Evolutionary conservation across 2,888 invertebrate species (phyloP).

Genomic region (Andricus quercusramuli): DNA sequence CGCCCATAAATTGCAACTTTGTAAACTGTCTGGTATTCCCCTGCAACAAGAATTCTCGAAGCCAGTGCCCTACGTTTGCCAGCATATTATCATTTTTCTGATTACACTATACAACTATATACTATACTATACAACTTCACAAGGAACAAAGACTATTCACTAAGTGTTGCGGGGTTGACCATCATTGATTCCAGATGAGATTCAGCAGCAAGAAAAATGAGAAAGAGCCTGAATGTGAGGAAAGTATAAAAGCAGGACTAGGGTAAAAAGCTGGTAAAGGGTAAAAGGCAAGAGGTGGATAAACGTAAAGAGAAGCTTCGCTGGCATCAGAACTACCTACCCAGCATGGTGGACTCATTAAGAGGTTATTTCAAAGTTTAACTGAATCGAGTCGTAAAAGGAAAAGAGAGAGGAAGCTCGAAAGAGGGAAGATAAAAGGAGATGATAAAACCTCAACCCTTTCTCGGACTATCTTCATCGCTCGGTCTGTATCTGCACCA

Average conservation of each 20-base stretch:
- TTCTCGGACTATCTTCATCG: constrained; percentile 53
- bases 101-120: neutral
- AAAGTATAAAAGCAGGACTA: neutral
- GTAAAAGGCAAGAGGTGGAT: neutral
- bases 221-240: constrained; percentile 43
- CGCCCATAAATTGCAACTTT: neutral
- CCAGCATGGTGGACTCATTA: constrained; percentile 72
- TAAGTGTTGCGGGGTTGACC: constrained; percentile 57
- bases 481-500: constrained; percentile 62
- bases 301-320: constrained; percentile 39
- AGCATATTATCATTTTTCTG: neutral
- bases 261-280: neutral
- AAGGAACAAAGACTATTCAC: constrained; percentile 16
- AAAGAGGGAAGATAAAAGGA: constrained; percentile 53
- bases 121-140: neutral
- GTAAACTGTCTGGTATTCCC: neutral
- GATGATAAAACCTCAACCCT: constrained; percentile 64
- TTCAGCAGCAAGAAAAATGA: constrained; percentile 46
- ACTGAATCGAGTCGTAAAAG: constrained; percentile 66
- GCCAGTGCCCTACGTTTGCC: neutral
- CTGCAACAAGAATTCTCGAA: neutral
- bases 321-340: constrained; percentile 65
- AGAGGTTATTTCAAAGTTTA: constrained; percentile 75
- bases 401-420: neutral
- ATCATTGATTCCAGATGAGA: constrained; percentile 55